Base-by-base conservation (phyloP, 2,797 vertebrate genomes). In the Sebastes melanostomus region DNA sequence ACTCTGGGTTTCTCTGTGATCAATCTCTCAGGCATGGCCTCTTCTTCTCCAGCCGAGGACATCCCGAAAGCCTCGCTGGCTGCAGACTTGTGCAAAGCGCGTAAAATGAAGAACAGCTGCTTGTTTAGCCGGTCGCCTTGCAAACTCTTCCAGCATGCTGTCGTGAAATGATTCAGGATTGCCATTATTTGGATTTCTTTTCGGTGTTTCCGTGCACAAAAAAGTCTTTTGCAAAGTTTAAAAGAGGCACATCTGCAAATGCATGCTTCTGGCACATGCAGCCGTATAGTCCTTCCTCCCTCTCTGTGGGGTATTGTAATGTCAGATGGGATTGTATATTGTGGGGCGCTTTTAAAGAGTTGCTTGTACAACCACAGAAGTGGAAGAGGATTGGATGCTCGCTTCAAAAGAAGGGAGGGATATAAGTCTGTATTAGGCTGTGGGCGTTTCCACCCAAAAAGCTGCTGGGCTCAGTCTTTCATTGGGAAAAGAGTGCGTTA, bases 131-230 rank as follows among this genome's bases (percentile, higher is more conserved):
- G 67, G 32, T 88, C 86, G n/a, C 89, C 81, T 27, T 80, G 74
- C 30, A 89, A 62, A 58, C 66, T 85, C 72, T 52, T 95, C 88
- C 79, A 77, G 16, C 80, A 88, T 16, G 80, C 36, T 7, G 66
- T 63, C 24, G 92, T 56, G 8, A 96, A 80, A 22, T 91, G 85
- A 29, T 80, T 93, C 81, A 95, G 72, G 61, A 95, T 76, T 75
- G 96, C 93, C 97, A 98, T 97, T 11, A 2, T 84, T 62, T n/a
- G 0, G 14, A 24, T 20, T 5, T 5, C 1, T 29, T 81, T n/a
- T 71, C 22, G 18, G 16, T 5, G 16, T 60, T 67, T 63, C 50
- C 8, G 29, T 50, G 27, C 42, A 12, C 24, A 46, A 8, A 65
- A 52, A 4, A 52, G 1, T 66, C 16, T n/a, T 32, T 29, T 54